Evolutionary conservation across 1,140 invertebrate genomes (phyloP).

Genomic region (Drosophila virilis): DNA sequence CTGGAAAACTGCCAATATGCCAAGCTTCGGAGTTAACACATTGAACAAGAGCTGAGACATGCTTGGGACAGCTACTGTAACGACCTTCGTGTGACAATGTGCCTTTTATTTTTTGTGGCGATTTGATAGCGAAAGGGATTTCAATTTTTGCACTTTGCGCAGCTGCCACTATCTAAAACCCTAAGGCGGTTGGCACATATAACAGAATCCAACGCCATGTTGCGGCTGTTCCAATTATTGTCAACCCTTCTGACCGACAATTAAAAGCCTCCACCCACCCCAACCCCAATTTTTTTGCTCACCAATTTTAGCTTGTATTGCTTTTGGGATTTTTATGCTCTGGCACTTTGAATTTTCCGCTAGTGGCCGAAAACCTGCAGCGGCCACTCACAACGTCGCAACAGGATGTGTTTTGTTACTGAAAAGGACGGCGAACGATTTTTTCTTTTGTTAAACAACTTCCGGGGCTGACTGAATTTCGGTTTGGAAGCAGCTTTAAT

Average conservation of each 20-base stretch:
- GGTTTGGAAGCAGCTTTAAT: constrained; percentile 56
- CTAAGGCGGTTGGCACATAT: constrained; percentile 23
- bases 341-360: constrained; percentile 8
- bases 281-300: neutral
- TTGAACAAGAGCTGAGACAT: neutral
- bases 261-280: constrained; percentile 13
- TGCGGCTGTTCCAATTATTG: constrained; percentile 66
- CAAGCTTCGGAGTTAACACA: too few relatives aligned
- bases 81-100: too few relatives aligned
- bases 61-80: neutral
- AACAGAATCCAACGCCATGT: constrained; percentile 30
- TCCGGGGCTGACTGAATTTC: constrained; percentile 43
- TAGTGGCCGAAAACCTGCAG: constrained; percentile 19
- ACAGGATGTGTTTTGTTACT: constrained; percentile 62
- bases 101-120: neutral
- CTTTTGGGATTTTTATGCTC: constrained; percentile 5
- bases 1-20: too few relatives aligned
- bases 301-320: neutral
- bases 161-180: constrained; percentile 21
- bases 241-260: constrained; percentile 50
- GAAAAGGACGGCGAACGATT: constrained; percentile 39
- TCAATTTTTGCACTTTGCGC: constrained; percentile 4
- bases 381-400: neutral
- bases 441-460: constrained; percentile 46
- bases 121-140: constrained; percentile 5